Base-by-base conservation (phyloP, 2,113 vertebrate genomes). In the Stegostoma tigrinum region DNA sequence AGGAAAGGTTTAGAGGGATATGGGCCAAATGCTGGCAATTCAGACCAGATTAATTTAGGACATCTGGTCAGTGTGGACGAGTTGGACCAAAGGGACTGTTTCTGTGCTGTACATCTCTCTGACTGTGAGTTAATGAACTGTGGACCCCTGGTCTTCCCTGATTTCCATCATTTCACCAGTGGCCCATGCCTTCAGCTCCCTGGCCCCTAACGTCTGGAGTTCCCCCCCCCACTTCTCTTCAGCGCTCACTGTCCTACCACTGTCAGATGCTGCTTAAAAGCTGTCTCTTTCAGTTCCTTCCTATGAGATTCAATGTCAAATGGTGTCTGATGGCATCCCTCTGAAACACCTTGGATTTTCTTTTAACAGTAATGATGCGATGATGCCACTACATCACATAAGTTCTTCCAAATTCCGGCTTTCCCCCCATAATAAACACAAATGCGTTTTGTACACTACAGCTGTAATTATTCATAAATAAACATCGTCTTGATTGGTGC, bases 381-480 rank as follows among this genome's bases (percentile, higher is more conserved):
- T 48, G 48, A 48, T 48, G 55, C 7, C 55, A 61, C 7, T 12
- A 61, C 55, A 61, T 10, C 55, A 61, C 7, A 12, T 61, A 38
- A 38, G n/a, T 83, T 83, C 14, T 42, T 61, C 3, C 66, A 68
- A 38, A 95, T 48, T 7, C 68, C 68, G 8, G 0, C 12, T 75
- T 72, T 48, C 48, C 48, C 19, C 5, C 67, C 68, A 52, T 48
- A 75, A 48, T 23, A 45, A 72, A 97, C 45, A 96, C 96, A 97
- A 97, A 97, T 97, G 96, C 96, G 96, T 96, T 85, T 95, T 96
- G 97, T 97, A 97, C 96, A 96, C 96, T 96, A 95, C 97, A 97
- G 97, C 96, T 97, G 96, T 97, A 61, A 97, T 97, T 97, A 97
- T 97, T 97, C 97, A 97, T 97, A 97, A 97, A 97, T 97, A 97